phyloP scores from a whole-genome alignment of 2,113 vertebrate species.

The Dromas ardeola region DNA sequence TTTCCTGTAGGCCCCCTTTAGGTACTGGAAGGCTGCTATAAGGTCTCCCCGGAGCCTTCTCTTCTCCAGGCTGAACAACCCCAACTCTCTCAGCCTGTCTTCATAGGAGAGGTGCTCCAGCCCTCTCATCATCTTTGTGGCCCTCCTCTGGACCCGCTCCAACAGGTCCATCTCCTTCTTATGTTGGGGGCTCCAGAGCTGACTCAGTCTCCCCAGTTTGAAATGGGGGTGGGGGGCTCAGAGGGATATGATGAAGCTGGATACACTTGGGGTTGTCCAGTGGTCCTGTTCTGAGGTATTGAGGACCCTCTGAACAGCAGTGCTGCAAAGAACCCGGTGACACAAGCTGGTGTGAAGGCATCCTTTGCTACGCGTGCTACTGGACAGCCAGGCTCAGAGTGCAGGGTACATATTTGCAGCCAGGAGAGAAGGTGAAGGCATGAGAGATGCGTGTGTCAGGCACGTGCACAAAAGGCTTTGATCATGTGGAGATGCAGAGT shows the following conservation, averaged over 20 bases:
- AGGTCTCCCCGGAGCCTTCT: neutral
- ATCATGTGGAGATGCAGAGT: neutral
- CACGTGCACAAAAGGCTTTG: neutral
- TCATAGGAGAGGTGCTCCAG: neutral
- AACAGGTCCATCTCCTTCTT: neutral
- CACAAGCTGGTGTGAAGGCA: neutral
- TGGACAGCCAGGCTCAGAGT: neutral
- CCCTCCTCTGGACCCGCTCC: neutral
- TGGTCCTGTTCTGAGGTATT: neutral
- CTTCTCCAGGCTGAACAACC: neutral
- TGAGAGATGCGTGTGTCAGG: accelerated
- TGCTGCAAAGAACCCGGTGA: neutral
- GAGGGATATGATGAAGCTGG: neutral
- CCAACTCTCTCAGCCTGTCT: neutral
- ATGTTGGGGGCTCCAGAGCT: neutral
- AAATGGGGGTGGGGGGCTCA: neutral
- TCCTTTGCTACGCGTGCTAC: neutral
- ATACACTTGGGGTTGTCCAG: neutral
- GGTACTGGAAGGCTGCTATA: neutral
- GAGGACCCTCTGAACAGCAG: neutral
- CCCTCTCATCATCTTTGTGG: neutral
- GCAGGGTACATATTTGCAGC: neutral
- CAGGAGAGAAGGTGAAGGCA: neutral
- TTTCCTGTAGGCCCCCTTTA: neutral
- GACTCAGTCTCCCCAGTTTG: neutral